phyloP scores from a whole-genome alignment of 2,888 invertebrate genomes.

The Onchidella celtica region DNA sequence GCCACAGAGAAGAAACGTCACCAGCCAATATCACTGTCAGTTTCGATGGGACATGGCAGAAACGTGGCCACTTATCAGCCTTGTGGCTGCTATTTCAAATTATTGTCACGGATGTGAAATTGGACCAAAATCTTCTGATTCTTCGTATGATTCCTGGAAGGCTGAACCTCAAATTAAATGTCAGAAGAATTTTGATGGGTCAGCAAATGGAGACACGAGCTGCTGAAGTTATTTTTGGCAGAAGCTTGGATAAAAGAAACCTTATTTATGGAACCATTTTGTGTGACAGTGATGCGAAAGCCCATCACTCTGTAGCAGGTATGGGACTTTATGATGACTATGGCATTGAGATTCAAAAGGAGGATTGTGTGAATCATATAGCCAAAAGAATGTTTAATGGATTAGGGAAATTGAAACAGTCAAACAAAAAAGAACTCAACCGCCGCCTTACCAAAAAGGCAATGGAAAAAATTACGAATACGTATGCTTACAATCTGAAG shows the following conservation, averaged over 20 bases:
- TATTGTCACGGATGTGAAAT: not conserved
- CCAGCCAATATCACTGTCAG: not conserved
- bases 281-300: constrained; percentile 15
- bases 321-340: not conserved
- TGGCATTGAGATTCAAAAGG: not conserved
- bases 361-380: constrained; percentile 23
- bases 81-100: not conserved
- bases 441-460: not conserved
- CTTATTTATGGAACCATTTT: constrained; percentile 21
- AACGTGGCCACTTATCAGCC: not conserved
- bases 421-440: not conserved
- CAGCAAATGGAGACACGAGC: constrained; percentile 3
- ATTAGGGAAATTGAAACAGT: not conserved
- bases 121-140: not conserved
- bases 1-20: not conserved
- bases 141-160: not conserved
- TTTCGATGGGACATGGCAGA: constrained; percentile 4
- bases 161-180: not conserved
- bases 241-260: not conserved
- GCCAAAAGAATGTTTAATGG: constrained; percentile 20
- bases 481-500: constrained; percentile 12
- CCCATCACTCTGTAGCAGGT: not conserved
- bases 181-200: not conserved
- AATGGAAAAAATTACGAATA: constrained; percentile 12
- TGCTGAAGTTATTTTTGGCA: not conserved